Evolutionary conservation across 1,140 invertebrate species (phyloP).

Genomic region (Mesaphorura yosii): DNA sequence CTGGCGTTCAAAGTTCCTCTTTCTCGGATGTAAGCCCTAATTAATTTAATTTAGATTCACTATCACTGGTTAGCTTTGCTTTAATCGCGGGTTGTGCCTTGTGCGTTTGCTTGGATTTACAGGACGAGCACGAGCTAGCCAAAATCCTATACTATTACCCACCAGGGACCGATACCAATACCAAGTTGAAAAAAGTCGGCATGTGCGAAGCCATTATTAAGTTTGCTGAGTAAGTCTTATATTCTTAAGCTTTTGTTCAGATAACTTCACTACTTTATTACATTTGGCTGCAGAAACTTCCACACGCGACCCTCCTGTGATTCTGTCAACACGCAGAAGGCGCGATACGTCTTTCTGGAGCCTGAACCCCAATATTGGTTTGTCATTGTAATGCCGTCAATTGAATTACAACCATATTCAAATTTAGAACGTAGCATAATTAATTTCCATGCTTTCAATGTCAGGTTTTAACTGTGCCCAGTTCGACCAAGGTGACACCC

Average conservation of each 20-base stretch:
- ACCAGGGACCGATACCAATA: conserved; percentile 63
- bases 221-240: conserved; percentile 68
- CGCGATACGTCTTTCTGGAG: conserved; percentile 71
- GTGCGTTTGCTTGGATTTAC: too few species aligned
- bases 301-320: conserved; percentile 63
- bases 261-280: not conserved
- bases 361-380: conserved; percentile 81
- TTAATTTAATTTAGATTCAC: too few species aligned
- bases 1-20: too few species aligned
- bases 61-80: too few species aligned
- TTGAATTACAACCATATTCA: conserved; percentile 5
- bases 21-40: too few species aligned
- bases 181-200: conserved; percentile 77
- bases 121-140: conserved; percentile 86
- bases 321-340: conserved; percentile 76
- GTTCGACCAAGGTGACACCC: conserved; percentile 47
- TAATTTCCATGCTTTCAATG: conserved; percentile 10
- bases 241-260: not conserved
- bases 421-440: not conserved
- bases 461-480: conserved; percentile 46
- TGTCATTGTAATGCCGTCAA: conserved; percentile 58
- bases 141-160: conserved; percentile 73
- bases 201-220: conserved; percentile 82
- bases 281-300: conserved; percentile 60
- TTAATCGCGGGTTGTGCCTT: too few species aligned